Evolutionary conservation across 2,113 vertebrate species (phyloP).

Genomic region (Pteruthius melanotis): DNA sequence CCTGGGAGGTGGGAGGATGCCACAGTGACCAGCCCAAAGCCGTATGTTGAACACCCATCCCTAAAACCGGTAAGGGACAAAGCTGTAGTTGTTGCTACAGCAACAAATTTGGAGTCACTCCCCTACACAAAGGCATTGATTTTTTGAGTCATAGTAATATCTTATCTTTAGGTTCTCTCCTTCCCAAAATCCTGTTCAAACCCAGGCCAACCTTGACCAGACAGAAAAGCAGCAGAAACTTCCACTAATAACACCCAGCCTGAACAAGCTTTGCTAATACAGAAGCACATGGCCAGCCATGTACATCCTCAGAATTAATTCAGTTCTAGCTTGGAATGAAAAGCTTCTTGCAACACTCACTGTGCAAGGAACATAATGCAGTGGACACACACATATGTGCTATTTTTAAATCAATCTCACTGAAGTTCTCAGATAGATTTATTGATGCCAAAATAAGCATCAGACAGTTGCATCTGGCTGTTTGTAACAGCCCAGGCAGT

Average conservation of each 20-base stretch:
- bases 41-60: accelerated
- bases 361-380: neutral
- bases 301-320: neutral
- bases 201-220: neutral
- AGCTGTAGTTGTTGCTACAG: neutral
- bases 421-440: neutral
- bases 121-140: neutral
- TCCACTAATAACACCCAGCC: neutral
- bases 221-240: neutral
- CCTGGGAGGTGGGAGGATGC: neutral
- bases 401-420: neutral
- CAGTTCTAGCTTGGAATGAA: neutral
- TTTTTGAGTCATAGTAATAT: neutral
- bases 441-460: neutral
- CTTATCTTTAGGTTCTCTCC: neutral
- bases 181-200: neutral
- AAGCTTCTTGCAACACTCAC: neutral
- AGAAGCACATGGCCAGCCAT: neutral
- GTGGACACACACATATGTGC: neutral
- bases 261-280: neutral
- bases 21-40: accelerated
- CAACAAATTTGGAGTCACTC: neutral
- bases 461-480: neutral
- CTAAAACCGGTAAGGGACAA: accelerated
- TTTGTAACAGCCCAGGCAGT: neutral